phyloP scores from a whole-genome alignment of 2,888 invertebrate species.

The Scelioninae gen. 1 region DNA sequence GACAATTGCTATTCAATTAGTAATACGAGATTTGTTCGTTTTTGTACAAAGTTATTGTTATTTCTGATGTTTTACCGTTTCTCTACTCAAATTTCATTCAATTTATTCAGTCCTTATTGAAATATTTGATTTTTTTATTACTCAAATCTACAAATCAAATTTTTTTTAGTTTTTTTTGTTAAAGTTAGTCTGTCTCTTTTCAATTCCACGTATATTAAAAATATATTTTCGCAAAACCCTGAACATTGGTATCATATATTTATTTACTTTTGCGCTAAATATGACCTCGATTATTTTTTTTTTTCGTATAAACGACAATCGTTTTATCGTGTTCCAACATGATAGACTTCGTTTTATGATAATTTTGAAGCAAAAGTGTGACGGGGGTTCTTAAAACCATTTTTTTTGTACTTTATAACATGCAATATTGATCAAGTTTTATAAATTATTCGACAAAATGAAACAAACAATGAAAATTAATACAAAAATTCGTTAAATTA shows the following conservation, averaged over 20 bases:
- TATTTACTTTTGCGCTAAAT: background rate
- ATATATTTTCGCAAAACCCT: too few species aligned
- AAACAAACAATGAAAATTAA: background rate
- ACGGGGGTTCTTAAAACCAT: background rate
- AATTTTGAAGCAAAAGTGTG: background rate
- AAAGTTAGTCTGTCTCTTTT: too few species aligned
- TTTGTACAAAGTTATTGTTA: too few species aligned
- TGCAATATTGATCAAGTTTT: slow-evolving; percentile 2
- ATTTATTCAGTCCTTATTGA: too few species aligned
- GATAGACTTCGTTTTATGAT: slow-evolving; percentile 4
- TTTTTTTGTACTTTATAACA: background rate
- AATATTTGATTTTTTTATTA: too few species aligned
- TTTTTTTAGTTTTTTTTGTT: too few species aligned
- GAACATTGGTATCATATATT: background rate
- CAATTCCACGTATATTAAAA: too few species aligned
- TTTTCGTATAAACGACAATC: background rate
- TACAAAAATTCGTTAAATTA: background rate
- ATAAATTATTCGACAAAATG: background rate
- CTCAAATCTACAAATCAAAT: background rate
- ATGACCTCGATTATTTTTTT: slow-evolving; percentile 1
- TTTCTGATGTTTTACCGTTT: too few species aligned
- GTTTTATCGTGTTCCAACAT: slow-evolving; percentile 1
- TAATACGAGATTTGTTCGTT: too few species aligned
- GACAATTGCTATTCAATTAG: too few species aligned
- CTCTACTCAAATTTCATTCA: too few species aligned